These are phyloP conservation scores for Chironex yamaguchii DNA, from an alignment of 30 jellyfish, hydroid and myxozoan genomes.

Conservation along the genomic window DNA sequence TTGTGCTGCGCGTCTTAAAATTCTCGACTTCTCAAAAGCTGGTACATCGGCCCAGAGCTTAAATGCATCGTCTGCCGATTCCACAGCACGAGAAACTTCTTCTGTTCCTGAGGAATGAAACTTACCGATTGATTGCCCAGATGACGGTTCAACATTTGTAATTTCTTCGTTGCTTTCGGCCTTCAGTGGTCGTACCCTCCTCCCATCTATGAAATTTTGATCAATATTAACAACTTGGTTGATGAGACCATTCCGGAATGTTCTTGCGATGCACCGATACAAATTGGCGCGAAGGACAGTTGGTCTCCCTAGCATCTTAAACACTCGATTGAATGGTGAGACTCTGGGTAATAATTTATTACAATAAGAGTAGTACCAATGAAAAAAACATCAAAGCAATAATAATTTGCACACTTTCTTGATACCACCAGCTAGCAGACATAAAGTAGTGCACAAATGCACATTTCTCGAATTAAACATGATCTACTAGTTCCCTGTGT, in stretches of 20 bases:
- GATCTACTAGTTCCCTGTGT: too few species aligned
- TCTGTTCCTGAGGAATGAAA: conserved; percentile 72
- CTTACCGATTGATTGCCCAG: conserved; percentile 80
- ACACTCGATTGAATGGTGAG: too few species aligned
- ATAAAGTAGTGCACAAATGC: too few species aligned
- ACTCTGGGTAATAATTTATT: too few species aligned
- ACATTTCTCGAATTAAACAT: too few species aligned
- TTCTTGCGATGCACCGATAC: not conserved
- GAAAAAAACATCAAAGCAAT: too few species aligned
- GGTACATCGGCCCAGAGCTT: conserved; percentile 72
- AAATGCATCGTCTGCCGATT: conserved; percentile 79
- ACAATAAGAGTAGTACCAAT: too few species aligned
- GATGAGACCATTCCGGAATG: not conserved
- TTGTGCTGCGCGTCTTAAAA: conserved; percentile 80
- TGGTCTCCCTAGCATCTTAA: too few species aligned
- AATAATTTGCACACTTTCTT: too few species aligned
- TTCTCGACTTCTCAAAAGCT: conserved; percentile 66
- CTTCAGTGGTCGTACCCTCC: conserved; percentile 64
- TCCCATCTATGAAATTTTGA: conserved; percentile 84
- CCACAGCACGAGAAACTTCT: conserved; percentile 86
- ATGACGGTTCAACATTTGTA: conserved; percentile 76
- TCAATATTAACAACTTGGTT: not conserved
- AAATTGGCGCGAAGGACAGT: too few species aligned
- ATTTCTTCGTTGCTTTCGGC: conserved; percentile 30
- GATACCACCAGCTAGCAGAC: too few species aligned